Evolutionary conservation across 2,113 vertebrate species (phyloP).

Genomic region (Saguinus imperator): DNA sequence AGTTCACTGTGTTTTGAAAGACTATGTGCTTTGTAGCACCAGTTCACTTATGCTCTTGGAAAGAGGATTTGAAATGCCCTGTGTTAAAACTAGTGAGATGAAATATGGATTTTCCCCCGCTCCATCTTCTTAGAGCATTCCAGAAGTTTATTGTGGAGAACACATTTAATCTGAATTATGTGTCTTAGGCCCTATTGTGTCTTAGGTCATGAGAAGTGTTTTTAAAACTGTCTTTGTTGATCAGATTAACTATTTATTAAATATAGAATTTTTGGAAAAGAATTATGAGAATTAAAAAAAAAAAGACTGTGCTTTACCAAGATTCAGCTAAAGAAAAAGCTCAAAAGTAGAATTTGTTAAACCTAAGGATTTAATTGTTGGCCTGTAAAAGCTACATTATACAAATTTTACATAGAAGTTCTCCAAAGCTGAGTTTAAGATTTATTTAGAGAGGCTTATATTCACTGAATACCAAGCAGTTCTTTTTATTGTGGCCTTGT

Average conservation of each 20-base stretch:
- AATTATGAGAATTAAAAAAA: not conserved
- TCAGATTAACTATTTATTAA: constrained; percentile 26
- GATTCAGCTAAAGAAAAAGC: not conserved
- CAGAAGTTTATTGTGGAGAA: not conserved
- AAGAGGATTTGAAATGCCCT: not conserved
- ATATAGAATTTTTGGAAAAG: not conserved
- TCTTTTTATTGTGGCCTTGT: constrained; percentile 47
- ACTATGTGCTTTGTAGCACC: not conserved
- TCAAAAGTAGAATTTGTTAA: not conserved
- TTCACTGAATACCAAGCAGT: constrained; percentile 17
- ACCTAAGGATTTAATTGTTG: not conserved
- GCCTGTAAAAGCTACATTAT: not conserved
- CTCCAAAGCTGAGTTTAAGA: constrained; percentile 1
- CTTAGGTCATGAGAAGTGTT: not conserved
- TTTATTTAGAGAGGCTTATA: not conserved
- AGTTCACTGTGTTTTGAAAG: constrained; percentile 1
- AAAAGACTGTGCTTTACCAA: not conserved
- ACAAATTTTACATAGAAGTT: not conserved
- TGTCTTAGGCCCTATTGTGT: not conserved
- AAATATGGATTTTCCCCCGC: not conserved
- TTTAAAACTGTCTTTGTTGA: constrained; percentile 16
- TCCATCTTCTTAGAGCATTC: not conserved
- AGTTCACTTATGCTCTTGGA: not conserved
- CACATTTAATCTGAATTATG: constrained; percentile 17
- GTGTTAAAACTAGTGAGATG: constrained; percentile 26